Evolutionary conservation across 2,113 vertebrate species (phyloP), one percentile per base, ranked within the genome.

Genomic region (Microcebus murinus): DNA sequence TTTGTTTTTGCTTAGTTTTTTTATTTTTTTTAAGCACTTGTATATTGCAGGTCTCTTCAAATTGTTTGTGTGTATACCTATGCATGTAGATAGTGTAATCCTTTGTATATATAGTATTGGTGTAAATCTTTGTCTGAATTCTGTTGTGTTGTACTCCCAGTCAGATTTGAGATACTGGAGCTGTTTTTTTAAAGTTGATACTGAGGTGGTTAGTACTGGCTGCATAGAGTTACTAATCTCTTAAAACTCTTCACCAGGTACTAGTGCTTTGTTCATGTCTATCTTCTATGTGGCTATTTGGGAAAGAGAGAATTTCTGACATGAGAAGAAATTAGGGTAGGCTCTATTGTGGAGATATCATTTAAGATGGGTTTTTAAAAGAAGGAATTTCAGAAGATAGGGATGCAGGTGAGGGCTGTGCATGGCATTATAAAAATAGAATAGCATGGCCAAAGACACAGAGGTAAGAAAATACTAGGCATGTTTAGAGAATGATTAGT

Each of bases 331-430:
- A 77, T 94, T 94, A 29, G 7, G n/a, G 48, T 13, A 67, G n/a
- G n/a, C 55, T 82, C 23, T 71, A 14, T 27, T 39, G 42, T 57
- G 34, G 34, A 50, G 10, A 5, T 65, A 21, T 8, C 15, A 45
- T 88, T 84, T 70, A 50, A 92, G 36, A 42, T 92, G 73, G 31
- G 7, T 82, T 90, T 73, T 94, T 86, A 31, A 93, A 85, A 91
- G 85, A 71, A 90, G 13, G 52, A 18, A 36, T 95, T 95, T 93
- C 61, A 91, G 39, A 89, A 87, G 80, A 31, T 84, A 85, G 55
- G 57, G 31, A 21, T 57, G 27, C 36, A 12, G 25, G 2, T 42
- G 2, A n/a, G 68, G 27, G 23, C 8, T 65, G 25, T 36, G 68
- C 15, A 39, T 83, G 74, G 13, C 39, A 45, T 39, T 18, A 5